Conservation (phyloP, 2,797 vertebrate species). For the Chiloscyllium punctatum region DNA sequence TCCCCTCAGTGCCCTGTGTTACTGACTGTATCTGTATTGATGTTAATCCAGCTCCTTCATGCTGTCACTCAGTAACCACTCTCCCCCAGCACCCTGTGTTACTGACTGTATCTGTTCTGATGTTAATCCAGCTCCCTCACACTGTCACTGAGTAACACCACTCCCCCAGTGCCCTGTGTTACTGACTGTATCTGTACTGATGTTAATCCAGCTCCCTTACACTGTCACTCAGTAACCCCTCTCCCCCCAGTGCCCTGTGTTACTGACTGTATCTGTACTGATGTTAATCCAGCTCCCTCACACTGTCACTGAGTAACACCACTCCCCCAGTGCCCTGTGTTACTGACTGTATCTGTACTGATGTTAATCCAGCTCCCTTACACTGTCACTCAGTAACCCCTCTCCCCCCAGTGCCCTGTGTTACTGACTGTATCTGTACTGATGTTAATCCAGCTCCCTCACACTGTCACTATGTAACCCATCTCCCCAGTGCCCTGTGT, state of each 20-base stretch:
- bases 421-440: neutral
- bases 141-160: neutral
- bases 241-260: neutral
- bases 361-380: neutral
- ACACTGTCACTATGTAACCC: neutral
- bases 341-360: neutral
- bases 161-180: neutral
- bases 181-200: neutral
- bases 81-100: neutral
- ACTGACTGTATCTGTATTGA: neutral
- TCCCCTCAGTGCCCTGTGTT: neutral
- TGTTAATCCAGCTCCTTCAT: neutral
- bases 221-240: neutral
- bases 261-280: neutral
- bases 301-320: neutral
- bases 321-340: neutral
- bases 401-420: neutral
- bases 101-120: neutral
- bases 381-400: neutral
- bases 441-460: slow-evolving; percentile 4
- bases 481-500: neutral
- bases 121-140: slow-evolving; percentile 9
- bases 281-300: slow-evolving; percentile 12
- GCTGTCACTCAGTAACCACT: neutral
- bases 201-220: neutral